Evolutionary conservation across 2,888 invertebrate genomes (phyloP), one percentile per base, ranked within the genome.

Genomic region (Zonitis immaculata): DNA sequence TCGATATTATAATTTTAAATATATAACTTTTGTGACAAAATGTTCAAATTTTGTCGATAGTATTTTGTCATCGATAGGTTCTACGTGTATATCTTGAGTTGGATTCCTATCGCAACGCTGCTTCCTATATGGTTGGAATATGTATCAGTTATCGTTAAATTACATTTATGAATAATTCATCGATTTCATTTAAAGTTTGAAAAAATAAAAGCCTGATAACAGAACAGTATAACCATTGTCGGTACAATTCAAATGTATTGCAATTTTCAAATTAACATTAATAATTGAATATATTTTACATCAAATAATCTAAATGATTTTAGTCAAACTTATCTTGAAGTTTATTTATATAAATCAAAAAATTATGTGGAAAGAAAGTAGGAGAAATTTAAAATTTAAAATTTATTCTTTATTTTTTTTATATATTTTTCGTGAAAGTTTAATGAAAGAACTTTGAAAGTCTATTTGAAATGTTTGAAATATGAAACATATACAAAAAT

Each of bases 101-200:
- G 39, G 18, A 43, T 42, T 47, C 35, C 42, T 48, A 48, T 48
- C 47, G 20, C 42, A 44, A 45, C 44, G 44, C n/a, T 42, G 32
- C 26, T 32, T 44, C 49, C 49, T 44, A 45, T 44, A 47, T 44
- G 26, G 26, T 47, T 28, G 45, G 42, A 51, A 51, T 46, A 47
- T 43, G 44, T 52, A 14, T 39, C 47, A 45, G 48, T 44, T 52
- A 52, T 52, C 48, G 48, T 39, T 18, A 14, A 18, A 26, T 46
- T 49, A 42, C 30, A 27, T 35, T 26, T 32, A 52, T 53, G 53
- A 49, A 49, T 53, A 49, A 53, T 53, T 49, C 49, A 52, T 52
- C 42, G 49, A 52, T 42, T 48, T 52, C 47, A 48, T 28, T 35
- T 39, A 35, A 30, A 35, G 16, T 35, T 35, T 35, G 9, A 16